Base-by-base conservation (phyloP, 2,797 vertebrate genomes). In the Scleropages formosus region DNA sequence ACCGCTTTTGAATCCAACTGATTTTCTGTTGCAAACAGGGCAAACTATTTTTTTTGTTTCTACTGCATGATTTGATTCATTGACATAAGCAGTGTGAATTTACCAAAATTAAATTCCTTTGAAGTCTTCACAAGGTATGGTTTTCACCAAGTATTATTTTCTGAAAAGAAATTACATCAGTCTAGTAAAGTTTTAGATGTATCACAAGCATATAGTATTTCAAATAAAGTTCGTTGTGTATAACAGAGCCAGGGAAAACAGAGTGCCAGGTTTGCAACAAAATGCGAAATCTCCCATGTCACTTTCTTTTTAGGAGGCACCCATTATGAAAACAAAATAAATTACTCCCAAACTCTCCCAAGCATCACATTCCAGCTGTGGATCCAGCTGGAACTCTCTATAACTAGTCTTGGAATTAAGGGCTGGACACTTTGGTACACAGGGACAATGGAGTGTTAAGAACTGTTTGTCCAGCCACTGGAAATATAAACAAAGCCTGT, bases 241-340 rank as follows among this genome's bases (percentile, higher is more conserved):
- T 20, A 46, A 47, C 66, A 12, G 46, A 16, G 46, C 46, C 46
- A 67, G 67, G 44, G 8, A 47, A 67, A 47, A 46, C 3, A 2
- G 8, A 67, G 13, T 12, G 47, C 22, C 44, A 47, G n/a, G 27
- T 10, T 46, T 12, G 4, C 44, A 13, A 10, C 8, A 67, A 20
- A 39, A 39, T 39, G 31, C 39, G 31, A 39, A 47, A 47, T 66
- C 15, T 47, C 44, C 47, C 31, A 39, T 13, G 46, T 47, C n/a
- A 47, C 10, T 67, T 67, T 67, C 31, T 67, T 67, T 11, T 60
- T 67, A 67, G 47, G 39, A 67, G 44, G 65, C n/a, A 12, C 65
- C 47, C 31, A 47, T 18, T 12, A 67, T 67, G 44, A 20, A 47
- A 67, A 11, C 8, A 22, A 11, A 47, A 64, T 8, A 47, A 47